These are phyloP conservation scores for Pseudococcus viburni DNA, from an alignment of 2,888 invertebrate genomes.

Conservation along the genomic window DNA sequence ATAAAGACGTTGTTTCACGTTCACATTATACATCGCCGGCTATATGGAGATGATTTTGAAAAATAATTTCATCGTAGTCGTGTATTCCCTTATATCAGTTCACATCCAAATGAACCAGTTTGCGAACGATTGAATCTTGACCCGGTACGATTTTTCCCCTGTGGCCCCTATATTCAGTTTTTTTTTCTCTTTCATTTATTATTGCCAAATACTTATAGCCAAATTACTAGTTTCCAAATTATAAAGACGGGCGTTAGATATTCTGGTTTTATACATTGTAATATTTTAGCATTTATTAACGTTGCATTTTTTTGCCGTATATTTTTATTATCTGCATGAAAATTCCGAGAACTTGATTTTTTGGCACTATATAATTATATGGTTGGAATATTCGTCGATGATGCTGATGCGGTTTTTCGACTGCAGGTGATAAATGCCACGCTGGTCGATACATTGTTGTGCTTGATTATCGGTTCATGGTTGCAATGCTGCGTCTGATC, in stretches of 20 bases:
- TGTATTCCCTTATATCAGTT: not conserved
- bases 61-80: not conserved
- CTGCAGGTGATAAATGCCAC: slow-evolving; percentile 24
- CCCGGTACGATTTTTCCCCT: not conserved
- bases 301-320: slow-evolving; percentile 21
- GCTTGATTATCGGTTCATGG: slow-evolving; percentile 8
- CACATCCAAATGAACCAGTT: slow-evolving; percentile 15
- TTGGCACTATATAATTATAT: slow-evolving; percentile 60
- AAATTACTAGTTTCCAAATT: slow-evolving; percentile 57
- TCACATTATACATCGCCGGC: not conserved
- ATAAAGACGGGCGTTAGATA: slow-evolving; percentile 5
- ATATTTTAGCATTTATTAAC: slow-evolving; percentile 58
- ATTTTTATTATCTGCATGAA: not conserved
- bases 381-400: slow-evolving; percentile 5
- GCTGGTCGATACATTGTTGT: not conserved
- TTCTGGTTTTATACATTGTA: slow-evolving; percentile 43
- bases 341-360: slow-evolving; percentile 53
- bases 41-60: not conserved
- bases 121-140: slow-evolving; percentile 41
- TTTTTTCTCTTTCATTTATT: not conserved
- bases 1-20: slow-evolving; percentile 54
- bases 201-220: slow-evolving; percentile 31
- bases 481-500: not conserved
- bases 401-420: slow-evolving; percentile 37
- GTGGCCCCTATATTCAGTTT: not conserved